A percentile compares a stretch with the other conserved stretches of the same genome.
Evolutionary conservation across 2,797 vertebrate species (phyloP).

Genomic region (Poliocrania exsul): DNA sequence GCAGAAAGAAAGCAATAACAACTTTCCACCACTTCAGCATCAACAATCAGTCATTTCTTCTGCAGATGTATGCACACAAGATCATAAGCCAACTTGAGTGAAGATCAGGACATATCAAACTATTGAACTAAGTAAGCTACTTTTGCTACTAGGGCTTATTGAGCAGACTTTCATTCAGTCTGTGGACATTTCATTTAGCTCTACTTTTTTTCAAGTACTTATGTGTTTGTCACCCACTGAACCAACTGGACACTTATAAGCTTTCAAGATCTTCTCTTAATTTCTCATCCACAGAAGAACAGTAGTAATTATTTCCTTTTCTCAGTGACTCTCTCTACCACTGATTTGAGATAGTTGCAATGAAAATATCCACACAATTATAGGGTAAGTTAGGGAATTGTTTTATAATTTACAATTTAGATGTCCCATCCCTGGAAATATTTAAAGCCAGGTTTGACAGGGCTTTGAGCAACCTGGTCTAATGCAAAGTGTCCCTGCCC

Average conservation of each 20-base stretch:
- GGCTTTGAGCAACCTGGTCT: neutral
- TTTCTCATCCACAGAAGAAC: neutral
- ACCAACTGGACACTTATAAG: neutral
- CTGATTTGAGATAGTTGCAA: neutral
- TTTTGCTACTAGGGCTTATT: neutral
- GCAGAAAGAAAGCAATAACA: neutral
- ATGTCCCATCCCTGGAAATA: neutral
- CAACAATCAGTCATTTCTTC: neutral
- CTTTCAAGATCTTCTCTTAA: neutral
- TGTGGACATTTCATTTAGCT: neutral
- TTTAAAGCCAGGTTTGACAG: neutral
- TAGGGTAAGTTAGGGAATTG: neutral
- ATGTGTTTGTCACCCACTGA: neutral
- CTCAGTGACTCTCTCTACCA: rapidly evolving
- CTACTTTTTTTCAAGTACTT: neutral
- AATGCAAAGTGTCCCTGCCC: neutral
- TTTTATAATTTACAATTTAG: neutral
- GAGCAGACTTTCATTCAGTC: neutral
- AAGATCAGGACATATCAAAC: neutral
- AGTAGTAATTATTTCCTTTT: neutral
- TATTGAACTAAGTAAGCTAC: neutral
- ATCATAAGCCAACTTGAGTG: neutral
- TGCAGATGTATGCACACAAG: neutral
- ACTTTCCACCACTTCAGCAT: neutral
- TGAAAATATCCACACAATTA: neutral